Base-by-base conservation (phyloP, 2,113 vertebrate genomes). In the Leptobrachium leishanense region DNA sequence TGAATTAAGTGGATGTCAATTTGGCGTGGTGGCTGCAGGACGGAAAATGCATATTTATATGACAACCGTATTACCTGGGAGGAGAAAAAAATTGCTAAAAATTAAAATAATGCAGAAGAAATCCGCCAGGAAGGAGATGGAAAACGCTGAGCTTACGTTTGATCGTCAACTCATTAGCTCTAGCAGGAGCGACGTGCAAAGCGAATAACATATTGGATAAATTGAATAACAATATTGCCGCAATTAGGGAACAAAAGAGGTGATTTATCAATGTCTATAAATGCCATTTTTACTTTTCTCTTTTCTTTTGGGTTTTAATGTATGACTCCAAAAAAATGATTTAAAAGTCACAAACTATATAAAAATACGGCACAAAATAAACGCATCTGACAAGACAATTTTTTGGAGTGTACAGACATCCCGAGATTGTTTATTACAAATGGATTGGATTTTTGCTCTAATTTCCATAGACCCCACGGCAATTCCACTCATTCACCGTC, bases 191-290 rank as follows among this genome's bases (percentile, higher is more conserved):
- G 77, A 74, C 77, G 74, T 55, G 70, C 62, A 67, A 55, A 66
- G 40, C 71, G 43, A 71, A 79, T 79, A 72, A 55, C 62, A 65
- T n/a, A 72, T 79, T 41, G 62, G 40, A 72, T 79, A 72, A 79
- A 79, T 79, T 80, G 77, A 80, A 80, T 80, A 80, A 80, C 77
- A 80, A 73, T 80, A 80, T 80, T 80, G 77, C 63, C 67, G 77
- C 77, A 80, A 80, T 80, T 80, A 80, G 71, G 77, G 74, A 43
- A 68, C 70, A 67, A 80, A 80, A 73, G 63, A 66, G 46, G 70
- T 67, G 43, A 73, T 74, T 80, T 74, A 80, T 80, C 77, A 80
- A 80, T 80, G 77, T 80, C 77, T 80, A 66, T 57, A 80, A 74
- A 73, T 67, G 64, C 70, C 77, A 80, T 80, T 80, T 80, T 80